phyloP scores from a whole-genome alignment of 2,113 vertebrate genomes.

The Onychorhynchus coronatus region DNA sequence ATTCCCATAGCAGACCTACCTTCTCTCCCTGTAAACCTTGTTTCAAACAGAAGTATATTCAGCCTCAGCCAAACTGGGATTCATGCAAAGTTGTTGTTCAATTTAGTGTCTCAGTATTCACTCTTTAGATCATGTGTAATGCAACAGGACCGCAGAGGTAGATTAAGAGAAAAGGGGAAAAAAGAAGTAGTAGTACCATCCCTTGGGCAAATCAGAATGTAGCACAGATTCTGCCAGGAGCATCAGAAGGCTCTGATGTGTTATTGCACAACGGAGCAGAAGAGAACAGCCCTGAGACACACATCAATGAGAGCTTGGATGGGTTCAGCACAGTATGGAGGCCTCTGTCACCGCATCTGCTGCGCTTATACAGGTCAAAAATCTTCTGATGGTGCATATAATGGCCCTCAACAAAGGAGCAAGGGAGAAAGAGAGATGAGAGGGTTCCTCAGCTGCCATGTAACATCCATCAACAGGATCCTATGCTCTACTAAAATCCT shows the following conservation, averaged over 20 bases:
- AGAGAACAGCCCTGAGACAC: constrained; percentile 12
- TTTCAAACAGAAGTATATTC: background rate
- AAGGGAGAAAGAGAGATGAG: background rate
- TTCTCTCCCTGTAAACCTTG: background rate
- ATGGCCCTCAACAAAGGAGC: background rate
- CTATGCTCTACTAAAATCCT: background rate
- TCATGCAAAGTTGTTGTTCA: background rate
- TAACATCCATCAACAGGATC: background rate
- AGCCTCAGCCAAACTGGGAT: background rate
- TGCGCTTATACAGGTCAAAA: background rate
- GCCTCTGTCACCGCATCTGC: background rate
- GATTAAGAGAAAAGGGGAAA: background rate
- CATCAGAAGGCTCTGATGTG: background rate
- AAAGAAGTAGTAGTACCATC: background rate
- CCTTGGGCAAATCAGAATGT: background rate
- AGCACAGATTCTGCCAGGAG: constrained; percentile 20
- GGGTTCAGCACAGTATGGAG: background rate
- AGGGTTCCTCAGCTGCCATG: background rate
- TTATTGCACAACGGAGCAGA: constrained; percentile 21
- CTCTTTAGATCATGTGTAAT: background rate
- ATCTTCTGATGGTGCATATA: constrained; percentile 10
- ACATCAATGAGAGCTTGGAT: background rate
- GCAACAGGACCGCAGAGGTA: background rate
- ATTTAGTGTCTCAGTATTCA: background rate
- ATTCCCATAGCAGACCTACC: background rate